Conservation (phyloP, 2,888 invertebrate genomes). For the Liposcelis brunnea region DNA sequence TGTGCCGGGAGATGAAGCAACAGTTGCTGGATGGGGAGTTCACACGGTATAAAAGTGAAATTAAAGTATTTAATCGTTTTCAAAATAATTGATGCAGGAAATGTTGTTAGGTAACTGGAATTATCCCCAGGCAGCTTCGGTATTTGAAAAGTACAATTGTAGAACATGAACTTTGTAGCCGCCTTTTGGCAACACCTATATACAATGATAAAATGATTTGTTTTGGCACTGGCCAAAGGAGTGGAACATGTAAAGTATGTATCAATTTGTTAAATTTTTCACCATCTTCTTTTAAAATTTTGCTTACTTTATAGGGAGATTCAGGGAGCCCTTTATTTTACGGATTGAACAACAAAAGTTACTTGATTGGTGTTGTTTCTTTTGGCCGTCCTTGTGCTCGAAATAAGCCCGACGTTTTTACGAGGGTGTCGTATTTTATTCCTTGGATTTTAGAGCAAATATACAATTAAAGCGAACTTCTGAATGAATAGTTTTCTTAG, state of each 20-base stretch:
- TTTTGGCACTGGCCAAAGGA: constrained; percentile 11
- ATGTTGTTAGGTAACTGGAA: no score
- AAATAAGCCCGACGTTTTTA: constrained; percentile 28
- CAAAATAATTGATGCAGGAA: no score
- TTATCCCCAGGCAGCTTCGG: no score
- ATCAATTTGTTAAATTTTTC: no score
- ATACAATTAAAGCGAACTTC: no score
- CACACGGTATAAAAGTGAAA: constrained; percentile 1
- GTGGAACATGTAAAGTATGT: constrained; percentile 11
- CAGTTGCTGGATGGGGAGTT: constrained; percentile 13
- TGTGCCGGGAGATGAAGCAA: background rate
- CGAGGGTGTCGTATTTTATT: constrained; percentile 25
- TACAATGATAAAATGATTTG: no score
- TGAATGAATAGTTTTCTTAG: no score
- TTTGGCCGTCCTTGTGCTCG: constrained; percentile 30
- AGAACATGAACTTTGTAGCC: no score
- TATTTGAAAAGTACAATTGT: no score
- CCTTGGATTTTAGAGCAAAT: constrained; percentile 28
- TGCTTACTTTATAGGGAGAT: constrained; percentile 5
- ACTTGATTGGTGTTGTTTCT: constrained; percentile 27
- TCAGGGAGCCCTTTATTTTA: constrained; percentile 13
- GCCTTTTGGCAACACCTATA: no score
- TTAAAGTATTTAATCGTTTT: no score
- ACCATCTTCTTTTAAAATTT: no score
- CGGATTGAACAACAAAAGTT: background rate